phyloP scores from a whole-genome alignment of 2,888 invertebrate species.

The Bombyx huttoni region DNA sequence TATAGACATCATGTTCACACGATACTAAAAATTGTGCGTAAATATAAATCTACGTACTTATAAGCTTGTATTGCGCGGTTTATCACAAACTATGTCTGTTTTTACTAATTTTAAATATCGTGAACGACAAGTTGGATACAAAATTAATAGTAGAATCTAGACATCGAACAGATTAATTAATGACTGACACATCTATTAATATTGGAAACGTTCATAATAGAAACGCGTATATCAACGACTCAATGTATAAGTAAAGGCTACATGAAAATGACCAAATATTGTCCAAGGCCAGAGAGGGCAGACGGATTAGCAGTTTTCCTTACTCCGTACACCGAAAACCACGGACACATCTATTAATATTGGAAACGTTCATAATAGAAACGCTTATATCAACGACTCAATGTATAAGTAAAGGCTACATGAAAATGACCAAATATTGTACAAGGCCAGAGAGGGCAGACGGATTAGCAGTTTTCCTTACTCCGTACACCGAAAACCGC shows the following conservation, averaged over 20 bases:
- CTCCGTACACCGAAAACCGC: background rate
- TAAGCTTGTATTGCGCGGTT: background rate
- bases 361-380: no score
- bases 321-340: background rate
- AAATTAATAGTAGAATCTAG: no score
- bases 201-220: background rate
- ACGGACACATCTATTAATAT: conserved; percentile 1
- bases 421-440: background rate
- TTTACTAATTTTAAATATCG: background rate
- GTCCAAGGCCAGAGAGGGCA: background rate
- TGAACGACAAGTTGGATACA: no score
- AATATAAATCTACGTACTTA: background rate
- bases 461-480: background rate
- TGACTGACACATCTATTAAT: background rate
- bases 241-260: background rate
- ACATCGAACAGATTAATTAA: no score
- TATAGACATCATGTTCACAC: background rate
- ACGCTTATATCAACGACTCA: no score
- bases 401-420: background rate
- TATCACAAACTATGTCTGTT: background rate
- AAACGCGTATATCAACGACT: background rate
- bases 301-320: background rate
- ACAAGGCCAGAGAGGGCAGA: background rate
- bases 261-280: background rate
- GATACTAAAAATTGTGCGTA: background rate